Evolutionary conservation across 2,113 vertebrate genomes (phyloP), one percentile per base, ranked within the genome.

Genomic region (Brachirus orientalis): DNA sequence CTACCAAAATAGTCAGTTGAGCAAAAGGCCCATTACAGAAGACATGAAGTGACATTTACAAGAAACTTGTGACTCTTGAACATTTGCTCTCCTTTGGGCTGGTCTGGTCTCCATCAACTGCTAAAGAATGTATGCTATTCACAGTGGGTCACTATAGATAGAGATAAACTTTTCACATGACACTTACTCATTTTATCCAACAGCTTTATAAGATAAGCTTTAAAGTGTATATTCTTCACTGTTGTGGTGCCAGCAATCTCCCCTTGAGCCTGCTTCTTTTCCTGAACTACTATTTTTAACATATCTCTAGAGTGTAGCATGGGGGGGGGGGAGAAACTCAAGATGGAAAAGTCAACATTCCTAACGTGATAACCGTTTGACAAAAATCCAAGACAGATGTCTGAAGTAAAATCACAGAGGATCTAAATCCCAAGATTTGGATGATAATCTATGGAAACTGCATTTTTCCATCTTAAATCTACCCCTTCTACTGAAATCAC

Each of bases 301-400:
- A n/a, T 73, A 72, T 78, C 44, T 63, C 12, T 28, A 10, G 36
- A 53, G 61, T 20, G 44, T 6, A 55, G 64, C 78, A 59, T 52
- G 64, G 11, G 1, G 56, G 19, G 9, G 50, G 12, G 22, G 12
- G 8, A 7, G 13, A 60, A 22, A 61, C 47, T 37, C 44, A 41
- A 22, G 18, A 63, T 46, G 50, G 74, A 82, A 81, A 81, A 67
- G 79, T 72, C 68, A 83, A 80, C 77, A 63, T 8, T 53, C 71
- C 75, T 61, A 22, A 80, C 69, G 67, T 87, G 69, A 77, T 11
- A 63, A 54, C 69, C 77, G 36, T 12, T 62, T 86, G 81, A 79
- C 48, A 77, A 64, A 69, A 78, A 82, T 81, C 74, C 79, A 86
- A 82, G 73, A 80, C 86, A 77, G 78, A 88, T 83, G 83, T 85